phyloP scores from a whole-genome alignment of 2,113 vertebrate genomes.

The Perccottus glenii region DNA sequence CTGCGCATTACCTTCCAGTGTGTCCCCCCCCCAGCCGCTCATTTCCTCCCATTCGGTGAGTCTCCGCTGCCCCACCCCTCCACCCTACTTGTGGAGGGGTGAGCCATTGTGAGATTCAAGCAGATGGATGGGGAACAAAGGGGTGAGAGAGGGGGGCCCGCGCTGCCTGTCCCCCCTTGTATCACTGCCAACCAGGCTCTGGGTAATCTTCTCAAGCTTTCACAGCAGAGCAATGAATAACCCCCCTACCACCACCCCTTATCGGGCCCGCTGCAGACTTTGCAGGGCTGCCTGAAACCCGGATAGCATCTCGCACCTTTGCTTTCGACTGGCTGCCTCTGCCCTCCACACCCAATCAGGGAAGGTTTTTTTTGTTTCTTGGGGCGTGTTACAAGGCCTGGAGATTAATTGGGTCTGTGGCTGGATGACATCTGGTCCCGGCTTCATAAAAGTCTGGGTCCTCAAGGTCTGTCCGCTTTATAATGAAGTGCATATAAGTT shows the following conservation, averaged over 20 bases:
- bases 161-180: slow-evolving; percentile 78
- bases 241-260: slow-evolving; percentile 71
- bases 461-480: slow-evolving; percentile 78
- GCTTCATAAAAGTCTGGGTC: slow-evolving; percentile 77
- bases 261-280: slow-evolving; percentile 80
- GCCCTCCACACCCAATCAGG: slow-evolving; percentile 71
- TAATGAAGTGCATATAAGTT: slow-evolving; percentile 92
- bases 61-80: slow-evolving; percentile 67
- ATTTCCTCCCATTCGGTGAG: slow-evolving; percentile 60
- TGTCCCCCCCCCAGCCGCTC: slow-evolving; percentile 44
- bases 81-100: slow-evolving; percentile 71
- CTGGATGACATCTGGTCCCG: slow-evolving; percentile 79
- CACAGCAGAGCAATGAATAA: slow-evolving; percentile 83
- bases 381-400: slow-evolving; percentile 73
- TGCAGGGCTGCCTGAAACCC: slow-evolving; percentile 73
- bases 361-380: slow-evolving; percentile 61
- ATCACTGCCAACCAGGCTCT: slow-evolving; percentile 79
- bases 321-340: slow-evolving; percentile 65
- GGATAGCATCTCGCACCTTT: slow-evolving; percentile 78
- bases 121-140: slow-evolving; percentile 90
- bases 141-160: slow-evolving; percentile 81
- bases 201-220: slow-evolving; percentile 83
- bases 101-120: slow-evolving; percentile 85
- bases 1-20: slow-evolving; percentile 59
- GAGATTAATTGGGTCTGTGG: slow-evolving; percentile 87